phyloP scores from a whole-genome alignment of 2,888 invertebrate species.

The Amphimallon solstitiale region DNA sequence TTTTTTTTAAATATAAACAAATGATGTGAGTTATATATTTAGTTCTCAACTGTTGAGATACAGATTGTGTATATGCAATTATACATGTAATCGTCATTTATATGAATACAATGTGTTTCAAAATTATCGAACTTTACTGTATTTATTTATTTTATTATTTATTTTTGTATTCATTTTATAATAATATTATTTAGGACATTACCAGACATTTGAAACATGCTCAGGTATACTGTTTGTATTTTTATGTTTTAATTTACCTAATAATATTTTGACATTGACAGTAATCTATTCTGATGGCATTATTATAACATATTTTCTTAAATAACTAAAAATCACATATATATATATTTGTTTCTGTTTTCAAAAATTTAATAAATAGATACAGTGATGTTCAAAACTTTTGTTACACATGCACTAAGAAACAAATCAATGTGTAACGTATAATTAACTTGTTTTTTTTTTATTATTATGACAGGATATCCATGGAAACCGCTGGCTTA shows the following conservation, averaged over 20 bases:
- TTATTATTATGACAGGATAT: constrained; percentile 75
- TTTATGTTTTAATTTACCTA: too few species aligned
- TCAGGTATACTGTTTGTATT: too few species aligned
- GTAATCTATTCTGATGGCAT: too few species aligned
- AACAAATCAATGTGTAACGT: background rate
- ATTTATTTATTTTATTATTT: constrained; percentile 1
- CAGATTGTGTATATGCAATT: too few species aligned
- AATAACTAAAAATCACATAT: too few species aligned
- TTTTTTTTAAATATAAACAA: too few species aligned
- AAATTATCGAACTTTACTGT: background rate
- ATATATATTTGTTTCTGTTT: too few species aligned
- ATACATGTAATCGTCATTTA: background rate
- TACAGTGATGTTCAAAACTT: background rate
- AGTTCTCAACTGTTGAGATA: too few species aligned
- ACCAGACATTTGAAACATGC: too few species aligned
- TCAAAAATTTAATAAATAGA: background rate
- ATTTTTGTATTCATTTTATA: background rate
- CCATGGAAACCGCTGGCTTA: constrained; percentile 93
- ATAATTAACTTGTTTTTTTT: constrained; percentile 23
- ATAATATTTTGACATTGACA: too few species aligned
- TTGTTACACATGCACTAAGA: background rate
- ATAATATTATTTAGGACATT: background rate
- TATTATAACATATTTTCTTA: too few species aligned
- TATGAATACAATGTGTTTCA: background rate
- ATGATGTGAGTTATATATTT: too few species aligned